Evolutionary conservation across 1,140 invertebrate genomes (phyloP), one percentile per base, ranked within the genome.

Genomic region (Caerostris darwini): DNA sequence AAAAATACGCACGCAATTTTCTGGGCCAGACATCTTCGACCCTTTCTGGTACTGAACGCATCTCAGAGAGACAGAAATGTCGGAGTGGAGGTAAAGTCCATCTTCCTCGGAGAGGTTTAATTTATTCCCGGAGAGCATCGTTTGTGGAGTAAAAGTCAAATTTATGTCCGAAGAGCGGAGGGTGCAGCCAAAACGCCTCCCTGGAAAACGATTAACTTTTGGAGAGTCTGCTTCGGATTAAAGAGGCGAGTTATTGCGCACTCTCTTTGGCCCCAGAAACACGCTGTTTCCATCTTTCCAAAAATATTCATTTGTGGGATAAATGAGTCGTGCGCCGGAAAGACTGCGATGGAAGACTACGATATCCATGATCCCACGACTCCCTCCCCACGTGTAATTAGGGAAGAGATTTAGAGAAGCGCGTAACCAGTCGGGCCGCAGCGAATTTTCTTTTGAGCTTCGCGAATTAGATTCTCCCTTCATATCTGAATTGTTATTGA

Each of bases 171-270:
- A n/a, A 58, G 69, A 88, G 69, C 64, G 85, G 69, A 57, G n/a
- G 91, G 54, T n/a, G 86, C 82, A 86, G 82, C 91, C 34, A 92
- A 92, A 92, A 92, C 92, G 85, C 86, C 69, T 94, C 69, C 17
- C 69, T 58, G 85, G 92, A 94, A 89, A 94, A 94, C 92, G 92
- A 94, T 94, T 94, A 94, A 94, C 92, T 94, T 91, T 85, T 57
- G 81, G 34, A n/a, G 85, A 94, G 67, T 82, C 69, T 71, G 86
- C 91, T 86, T n/a, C 83, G 64, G 92, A 94, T 94, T 93, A 93
- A 59, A 85, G 92, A 34, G 67, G 10, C 54, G 53, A 93, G 83
- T 93, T 94, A 94, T 94, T 94, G 85, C 92, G 14, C 83, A 81
- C 57, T 34, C 71, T 91, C 54, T 90, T 17, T 67, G 7, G 85